Base-by-base conservation (phyloP, 2,797 vertebrate species). In the Phylloscopus collybita region DNA sequence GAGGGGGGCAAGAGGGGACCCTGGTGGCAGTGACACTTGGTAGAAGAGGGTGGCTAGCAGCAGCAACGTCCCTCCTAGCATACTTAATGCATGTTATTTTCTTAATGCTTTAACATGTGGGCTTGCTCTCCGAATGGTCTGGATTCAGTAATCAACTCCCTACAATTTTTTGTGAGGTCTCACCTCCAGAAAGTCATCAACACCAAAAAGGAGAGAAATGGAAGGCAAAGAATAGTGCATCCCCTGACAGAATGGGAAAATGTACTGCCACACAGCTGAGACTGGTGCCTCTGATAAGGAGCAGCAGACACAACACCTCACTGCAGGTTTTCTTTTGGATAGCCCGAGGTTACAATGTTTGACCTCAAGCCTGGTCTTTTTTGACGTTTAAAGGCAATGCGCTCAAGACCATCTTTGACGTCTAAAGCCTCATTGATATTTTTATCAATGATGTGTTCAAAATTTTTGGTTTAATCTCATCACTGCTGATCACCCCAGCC, bases 1-100 rank as follows among this genome's bases (percentile, higher is more conserved):
- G 40, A 40, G 2, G 0, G 13, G 30, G 7, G 5, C 1, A 0
- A 69, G 36, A 29, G 16, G 44, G 60, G 22, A 73, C 66, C 57
- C 54, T 62, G 25, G 34, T 36, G 29, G 38, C 7, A 5, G 27
- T 45, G 32, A 65, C 25, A 0, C 9, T 82, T 3, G 1, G 20
- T 7, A 6, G 23, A 6, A 83, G 36, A 5, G 1, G 18, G 19
- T 6, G 2, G 30, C n/a, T 12, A 4, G 38, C 2, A 2, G 27
- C 4, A 3, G 17, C n/a, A 62, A 14, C 30, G 11, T 16, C 29
- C 12, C 15, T 5, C 23, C n/a, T 30, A 27, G 29, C 15, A 45
- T 11, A 47, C 26, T 20, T 34, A 14, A 17, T 20, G n/a, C 18
- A 1, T 6, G 3, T 14, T 57, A 6, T 60, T 74, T 50, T 38